A percentile compares a stretch with the other conserved stretches of the same genome.
Conservation (phyloP, 1,140 invertebrate genomes). For the Lucilia cuprina region DNA sequence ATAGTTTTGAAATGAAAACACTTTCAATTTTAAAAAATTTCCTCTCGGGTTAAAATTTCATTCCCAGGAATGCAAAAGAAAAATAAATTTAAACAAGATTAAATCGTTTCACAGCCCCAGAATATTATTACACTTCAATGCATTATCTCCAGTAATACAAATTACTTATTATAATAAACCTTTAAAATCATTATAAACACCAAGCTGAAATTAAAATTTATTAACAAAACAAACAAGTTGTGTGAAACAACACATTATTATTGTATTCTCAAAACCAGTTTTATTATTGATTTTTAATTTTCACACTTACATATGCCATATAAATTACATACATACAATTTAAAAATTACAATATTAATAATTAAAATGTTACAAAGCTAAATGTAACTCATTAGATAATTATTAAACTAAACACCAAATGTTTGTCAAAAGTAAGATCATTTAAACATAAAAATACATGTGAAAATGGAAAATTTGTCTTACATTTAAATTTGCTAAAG, state of each 20-base stretch:
- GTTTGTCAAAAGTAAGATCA: not conserved
- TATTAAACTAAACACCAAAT: not conserved
- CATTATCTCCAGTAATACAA: no score
- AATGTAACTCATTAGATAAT: not conserved
- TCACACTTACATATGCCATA: not conserved
- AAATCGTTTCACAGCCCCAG: no score
- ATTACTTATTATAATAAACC: no score
- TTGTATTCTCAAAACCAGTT: not conserved
- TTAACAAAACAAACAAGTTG: no score
- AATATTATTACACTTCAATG: no score
- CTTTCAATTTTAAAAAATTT: no score
- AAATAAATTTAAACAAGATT: no score
- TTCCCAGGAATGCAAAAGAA: no score
- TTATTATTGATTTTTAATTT: not conserved
- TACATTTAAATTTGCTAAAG: not conserved
- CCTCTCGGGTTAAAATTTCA: no score
- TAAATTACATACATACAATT: not conserved
- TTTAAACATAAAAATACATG: not conserved
- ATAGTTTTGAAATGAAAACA: no score
- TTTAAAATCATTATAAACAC: no score
- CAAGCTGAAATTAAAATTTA: no score
- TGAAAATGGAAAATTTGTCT: not conserved
- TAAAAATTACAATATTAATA: not conserved
- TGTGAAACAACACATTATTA: not conserved
- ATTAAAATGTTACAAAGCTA: not conserved